Evolutionary conservation across 2,888 invertebrate genomes (phyloP), one percentile per base, ranked within the genome.

Genomic region (Suillia variegata): DNA sequence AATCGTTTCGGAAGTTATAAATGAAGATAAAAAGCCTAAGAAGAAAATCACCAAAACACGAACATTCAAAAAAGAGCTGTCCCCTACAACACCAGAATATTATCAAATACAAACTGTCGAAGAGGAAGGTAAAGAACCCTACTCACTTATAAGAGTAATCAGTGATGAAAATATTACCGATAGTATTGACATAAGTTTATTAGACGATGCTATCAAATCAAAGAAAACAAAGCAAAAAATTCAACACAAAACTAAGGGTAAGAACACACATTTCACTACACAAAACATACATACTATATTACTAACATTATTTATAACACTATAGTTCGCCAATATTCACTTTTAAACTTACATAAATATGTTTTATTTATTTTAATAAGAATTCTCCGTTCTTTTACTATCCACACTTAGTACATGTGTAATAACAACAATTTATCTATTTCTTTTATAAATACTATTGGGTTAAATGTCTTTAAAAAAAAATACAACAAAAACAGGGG

Each of bases 21-120:
- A 78, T 1, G 26, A 81, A 62, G 69, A 79, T 69, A 73, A 81
- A 63, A 75, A 74, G 65, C 79, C 75, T 34, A 77, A 69, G 61
- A 76, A 76, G 49, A 80, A 79, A 65, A 76, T 77, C 5, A 80
- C 81, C 1, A 83, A 80, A 67, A 84, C 82, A 20, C 78, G 83
- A 33, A 78, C 82, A 6, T 84, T 85, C 47, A 84, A 83, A 66
- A 84, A 84, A 50, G 74, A 76, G 38, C 70, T 71, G 50, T 72
- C 77, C 1, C 69, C 73, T 0, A 71, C 78, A 20, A 71, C 78
- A 20, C 77, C 79, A 20, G 81, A 84, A 72, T 78, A 78, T 26
- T 84, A 83, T 21, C 82, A 82, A 74, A 83, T 85, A 65, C 80
- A 82, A 65, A 84, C 84, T 0, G 70, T 83, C 38, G 82, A 84